Base-by-base conservation (phyloP, 2,797 vertebrate species). In the Ptychadena robeensis region DNA sequence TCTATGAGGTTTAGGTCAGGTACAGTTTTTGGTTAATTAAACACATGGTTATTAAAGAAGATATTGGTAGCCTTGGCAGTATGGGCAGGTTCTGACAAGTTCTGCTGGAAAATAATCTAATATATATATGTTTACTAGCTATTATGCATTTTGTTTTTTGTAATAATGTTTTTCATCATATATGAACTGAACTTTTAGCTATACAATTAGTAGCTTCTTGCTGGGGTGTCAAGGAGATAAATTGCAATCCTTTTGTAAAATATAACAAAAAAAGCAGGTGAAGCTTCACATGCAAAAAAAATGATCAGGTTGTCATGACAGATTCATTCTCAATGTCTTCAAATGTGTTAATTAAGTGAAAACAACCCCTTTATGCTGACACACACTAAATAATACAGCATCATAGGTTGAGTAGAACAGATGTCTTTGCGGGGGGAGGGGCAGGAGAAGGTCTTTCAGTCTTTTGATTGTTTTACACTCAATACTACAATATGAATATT, bases 341-440 rank as follows among this genome's bases (percentile, higher is more conserved):
- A 71, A 53, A 85, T 65, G 83, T 85, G 83, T 76, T 85, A 85
- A 85, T 85, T 76, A 85, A 76, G 78, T 75, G 78, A 85, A 80
- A 80, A 66, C 37, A 76, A 81, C 78, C 18, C n/a, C 72, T 80
- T 63, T 85, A 74, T 57, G 81, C 71, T 66, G 65, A 30, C 40
- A 32, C 71, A 85, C 72, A 80, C 83, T 85, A 85, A 61, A 85
- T 85, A 80, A 85, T 71, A 81, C 83, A 85, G 79, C 44, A 27
- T 83, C 74, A 72, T 44, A 75, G 63, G 63, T 44, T 84, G 35
- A 80, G 25, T 48, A 40, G 78, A 85, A 80, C 82, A 85, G 82
- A 85, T 85, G 82, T 85, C 78, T 85, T 75, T 9, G 70, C 25
- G 10, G 25, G 31, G 73, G 68, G 76, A 35, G 76, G 68, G 14